These are phyloP conservation scores for Dromas ardeola DNA, from an alignment of 2,113 vertebrate genomes.

Conservation along the genomic window DNA sequence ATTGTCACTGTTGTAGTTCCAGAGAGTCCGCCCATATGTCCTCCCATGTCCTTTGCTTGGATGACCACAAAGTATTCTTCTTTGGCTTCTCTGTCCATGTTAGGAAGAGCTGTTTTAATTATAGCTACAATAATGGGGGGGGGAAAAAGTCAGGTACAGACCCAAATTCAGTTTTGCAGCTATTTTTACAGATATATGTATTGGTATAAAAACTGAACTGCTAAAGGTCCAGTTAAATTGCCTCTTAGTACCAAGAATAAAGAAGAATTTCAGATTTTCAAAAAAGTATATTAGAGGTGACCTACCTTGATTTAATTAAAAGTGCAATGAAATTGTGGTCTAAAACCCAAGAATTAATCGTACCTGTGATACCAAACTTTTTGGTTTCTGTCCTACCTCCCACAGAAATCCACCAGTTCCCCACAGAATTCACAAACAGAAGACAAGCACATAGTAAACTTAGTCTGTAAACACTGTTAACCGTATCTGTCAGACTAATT, in stretches of 20 bases:
- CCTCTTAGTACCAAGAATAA: background rate
- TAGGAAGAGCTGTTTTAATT: conserved; percentile 95
- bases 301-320: background rate
- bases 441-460: background rate
- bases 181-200: background rate
- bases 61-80: conserved; percentile 97
- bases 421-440: background rate
- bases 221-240: background rate
- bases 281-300: background rate
- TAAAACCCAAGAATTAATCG: background rate
- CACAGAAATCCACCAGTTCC: background rate
- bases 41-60: conserved; percentile 99
- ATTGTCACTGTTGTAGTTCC: conserved; percentile 96
- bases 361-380: background rate
- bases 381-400: background rate
- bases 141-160: conserved; percentile 5
- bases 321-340: background rate
- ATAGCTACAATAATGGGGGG: conserved; percentile 79
- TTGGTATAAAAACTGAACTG: background rate
- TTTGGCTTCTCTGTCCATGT: conserved; percentile 98
- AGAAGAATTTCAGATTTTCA: background rate
- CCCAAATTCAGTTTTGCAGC: background rate
- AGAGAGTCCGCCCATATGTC: conserved; percentile 95
- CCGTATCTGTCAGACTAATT: background rate
- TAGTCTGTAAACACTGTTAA: background rate